These are phyloP conservation scores for Anseranas semipalmata DNA, from an alignment of 2,113 vertebrate genomes.

Conservation along the genomic window DNA sequence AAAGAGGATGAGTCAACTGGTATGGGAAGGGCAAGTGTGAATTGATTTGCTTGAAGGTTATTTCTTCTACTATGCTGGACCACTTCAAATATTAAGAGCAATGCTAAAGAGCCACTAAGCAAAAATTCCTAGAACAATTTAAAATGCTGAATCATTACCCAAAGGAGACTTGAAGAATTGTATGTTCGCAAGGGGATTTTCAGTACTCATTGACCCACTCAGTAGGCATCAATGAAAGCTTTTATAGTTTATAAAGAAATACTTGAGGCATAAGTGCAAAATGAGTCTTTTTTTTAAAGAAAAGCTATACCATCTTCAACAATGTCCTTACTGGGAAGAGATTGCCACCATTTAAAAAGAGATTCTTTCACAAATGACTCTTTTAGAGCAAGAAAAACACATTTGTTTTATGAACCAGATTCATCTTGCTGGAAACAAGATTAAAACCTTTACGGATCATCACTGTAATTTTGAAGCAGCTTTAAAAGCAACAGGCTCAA, in stretches of 20 bases:
- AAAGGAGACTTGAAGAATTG: not conserved
- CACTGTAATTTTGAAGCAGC: not conserved
- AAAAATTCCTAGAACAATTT: slow-evolving; percentile 2
- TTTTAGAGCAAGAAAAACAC: slow-evolving; percentile 66
- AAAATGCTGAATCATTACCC: not conserved
- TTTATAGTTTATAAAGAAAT: slow-evolving; percentile 38
- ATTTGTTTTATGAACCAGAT: not conserved
- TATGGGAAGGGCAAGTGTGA: slow-evolving; percentile 6
- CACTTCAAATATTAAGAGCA: slow-evolving; percentile 38
- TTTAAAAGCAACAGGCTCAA: not conserved
- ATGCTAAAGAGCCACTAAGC: slow-evolving; percentile 19
- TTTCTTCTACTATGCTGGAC: slow-evolving; percentile 30
- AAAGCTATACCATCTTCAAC: slow-evolving; percentile 66
- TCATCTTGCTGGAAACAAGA: slow-evolving; percentile 48
- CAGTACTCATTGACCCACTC: slow-evolving; percentile 28
- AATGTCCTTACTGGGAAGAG: slow-evolving; percentile 66
- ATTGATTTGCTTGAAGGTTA: slow-evolving; percentile 13
- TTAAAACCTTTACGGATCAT: not conserved
- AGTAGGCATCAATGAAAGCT: slow-evolving; percentile 24
- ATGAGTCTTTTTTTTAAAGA: slow-evolving; percentile 46
- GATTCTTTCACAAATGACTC: slow-evolving; percentile 62
- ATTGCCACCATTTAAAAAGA: slow-evolving; percentile 65
- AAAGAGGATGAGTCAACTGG: not conserved
- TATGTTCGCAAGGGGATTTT: not conserved
- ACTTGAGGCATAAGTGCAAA: slow-evolving; percentile 52